A percentile compares a stretch with the other conserved stretches of the same genome.
phyloP scores from a whole-genome alignment of 2,797 vertebrate genomes.

The Coregonus sp. region DNA sequence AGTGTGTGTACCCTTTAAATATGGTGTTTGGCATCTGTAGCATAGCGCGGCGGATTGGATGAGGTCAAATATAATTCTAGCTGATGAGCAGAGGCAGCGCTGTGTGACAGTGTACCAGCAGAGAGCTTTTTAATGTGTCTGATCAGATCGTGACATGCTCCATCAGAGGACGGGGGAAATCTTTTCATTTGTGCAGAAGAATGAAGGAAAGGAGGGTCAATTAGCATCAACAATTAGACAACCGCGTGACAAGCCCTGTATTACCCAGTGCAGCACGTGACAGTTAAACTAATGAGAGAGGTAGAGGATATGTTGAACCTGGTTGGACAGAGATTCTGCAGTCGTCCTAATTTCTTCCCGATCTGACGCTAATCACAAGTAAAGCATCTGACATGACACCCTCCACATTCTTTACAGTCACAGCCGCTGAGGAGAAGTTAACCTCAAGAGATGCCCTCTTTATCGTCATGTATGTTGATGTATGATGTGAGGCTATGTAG shows the following conservation, averaged over 20 bases:
- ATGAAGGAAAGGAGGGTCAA: conserved; percentile 78
- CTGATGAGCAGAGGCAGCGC: conserved; percentile 64
- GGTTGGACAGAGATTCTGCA: conserved; percentile 64
- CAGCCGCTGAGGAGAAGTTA: conserved; percentile 12
- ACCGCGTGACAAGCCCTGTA: conserved; percentile 77
- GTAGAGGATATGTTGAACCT: conserved; percentile 65
- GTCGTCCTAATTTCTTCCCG: conserved; percentile 23
- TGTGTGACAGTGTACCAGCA: conserved; percentile 81
- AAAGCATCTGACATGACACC: conserved; percentile 59
- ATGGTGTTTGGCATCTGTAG: conserved; percentile 61
- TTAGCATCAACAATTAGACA: conserved; percentile 84
- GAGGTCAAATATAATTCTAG: conserved; percentile 78
- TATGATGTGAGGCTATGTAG: not conserved
- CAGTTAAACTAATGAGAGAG: conserved; percentile 80
- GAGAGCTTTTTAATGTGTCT: conserved; percentile 84
- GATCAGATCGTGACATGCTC: conserved; percentile 82
- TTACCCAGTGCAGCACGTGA: conserved; percentile 67
- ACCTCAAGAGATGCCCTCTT: conserved; percentile 23
- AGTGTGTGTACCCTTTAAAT: conserved; percentile 53
- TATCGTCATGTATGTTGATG: not conserved
- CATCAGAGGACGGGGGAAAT: conserved; percentile 75
- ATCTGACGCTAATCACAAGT: conserved; percentile 64
- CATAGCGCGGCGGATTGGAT: conserved; percentile 52
- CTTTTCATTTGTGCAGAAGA: conserved; percentile 81
- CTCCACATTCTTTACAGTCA: conserved; percentile 50